A percentile compares a stretch with the other conserved stretches of the same genome.
phyloP scores from a whole-genome alignment of 2,113 vertebrate genomes.

The Hymenochirus boettgeri region DNA sequence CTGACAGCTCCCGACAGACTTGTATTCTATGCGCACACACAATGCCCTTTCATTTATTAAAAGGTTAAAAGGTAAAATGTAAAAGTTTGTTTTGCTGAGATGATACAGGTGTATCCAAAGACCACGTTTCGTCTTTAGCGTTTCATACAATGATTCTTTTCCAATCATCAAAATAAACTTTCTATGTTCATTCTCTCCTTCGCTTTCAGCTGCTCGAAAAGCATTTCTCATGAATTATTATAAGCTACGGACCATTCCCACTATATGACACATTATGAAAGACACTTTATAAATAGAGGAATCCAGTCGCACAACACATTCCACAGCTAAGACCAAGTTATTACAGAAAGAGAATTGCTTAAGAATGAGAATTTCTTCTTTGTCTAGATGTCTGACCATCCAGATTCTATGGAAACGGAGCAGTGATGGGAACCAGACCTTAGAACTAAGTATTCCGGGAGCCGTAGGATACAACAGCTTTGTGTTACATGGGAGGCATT shows the following conservation, averaged over 20 bases:
- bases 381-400: neutral
- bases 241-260: neutral
- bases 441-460: neutral
- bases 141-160: too few species aligned
- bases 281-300: conserved; percentile 2
- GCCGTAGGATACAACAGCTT: neutral
- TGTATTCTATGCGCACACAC: too few species aligned
- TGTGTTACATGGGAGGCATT: too few species aligned
- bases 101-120: too few species aligned
- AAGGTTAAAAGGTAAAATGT: too few species aligned
- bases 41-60: too few species aligned
- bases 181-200: too few species aligned
- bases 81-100: too few species aligned
- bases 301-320: neutral
- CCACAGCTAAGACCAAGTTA: neutral
- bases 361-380: neutral
- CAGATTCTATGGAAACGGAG: neutral
- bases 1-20: too few species aligned
- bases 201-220: neutral
- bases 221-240: neutral
- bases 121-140: too few species aligned
- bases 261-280: neutral
- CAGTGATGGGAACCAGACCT: too few species aligned
- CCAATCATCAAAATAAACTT: too few species aligned
- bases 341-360: neutral